These are phyloP conservation scores for Notechis scutatus DNA, from an alignment of 2,113 vertebrate genomes.

Conservation along the genomic window DNA sequence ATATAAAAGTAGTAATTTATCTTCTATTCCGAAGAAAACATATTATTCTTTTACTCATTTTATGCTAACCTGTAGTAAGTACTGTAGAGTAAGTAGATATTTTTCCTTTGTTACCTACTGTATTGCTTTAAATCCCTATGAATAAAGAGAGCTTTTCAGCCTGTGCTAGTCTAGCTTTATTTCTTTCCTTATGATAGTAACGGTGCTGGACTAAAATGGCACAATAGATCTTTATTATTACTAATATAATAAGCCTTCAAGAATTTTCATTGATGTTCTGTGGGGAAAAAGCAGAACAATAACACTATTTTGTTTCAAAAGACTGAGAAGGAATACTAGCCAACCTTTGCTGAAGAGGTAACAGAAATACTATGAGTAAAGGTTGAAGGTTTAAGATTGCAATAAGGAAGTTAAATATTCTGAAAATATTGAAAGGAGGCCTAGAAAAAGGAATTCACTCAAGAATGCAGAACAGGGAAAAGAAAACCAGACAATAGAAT, in stretches of 20 bases:
- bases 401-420: slow-evolving; percentile 30
- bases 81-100: slow-evolving; percentile 20
- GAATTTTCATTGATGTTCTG: slow-evolving; percentile 27
- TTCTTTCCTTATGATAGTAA: slow-evolving; percentile 39
- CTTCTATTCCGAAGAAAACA: slow-evolving; percentile 28
- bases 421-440: slow-evolving; percentile 28
- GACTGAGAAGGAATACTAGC: slow-evolving; percentile 17
- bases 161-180: slow-evolving; percentile 37
- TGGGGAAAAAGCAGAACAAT: slow-evolving; percentile 29
- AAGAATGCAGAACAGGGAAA: slow-evolving; percentile 4
- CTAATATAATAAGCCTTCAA: slow-evolving; percentile 11
- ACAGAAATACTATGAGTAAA: slow-evolving; percentile 7
- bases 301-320: slow-evolving; percentile 28
- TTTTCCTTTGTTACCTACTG: slow-evolving; percentile 37
- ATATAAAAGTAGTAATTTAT: slow-evolving; percentile 18
- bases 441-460: slow-evolving; percentile 21
- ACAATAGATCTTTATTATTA: slow-evolving; percentile 14
- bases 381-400: slow-evolving; percentile 25
- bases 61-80: slow-evolving; percentile 25
- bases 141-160: slow-evolving; percentile 18
- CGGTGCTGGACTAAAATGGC: slow-evolving; percentile 28
- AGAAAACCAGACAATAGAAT: not conserved
- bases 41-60: slow-evolving; percentile 29
- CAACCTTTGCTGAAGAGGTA: slow-evolving; percentile 9
- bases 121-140: slow-evolving; percentile 37